phyloP scores from a whole-genome alignment of 64 coral and sea anemone species.

The Astreopora myriophthalma region DNA sequence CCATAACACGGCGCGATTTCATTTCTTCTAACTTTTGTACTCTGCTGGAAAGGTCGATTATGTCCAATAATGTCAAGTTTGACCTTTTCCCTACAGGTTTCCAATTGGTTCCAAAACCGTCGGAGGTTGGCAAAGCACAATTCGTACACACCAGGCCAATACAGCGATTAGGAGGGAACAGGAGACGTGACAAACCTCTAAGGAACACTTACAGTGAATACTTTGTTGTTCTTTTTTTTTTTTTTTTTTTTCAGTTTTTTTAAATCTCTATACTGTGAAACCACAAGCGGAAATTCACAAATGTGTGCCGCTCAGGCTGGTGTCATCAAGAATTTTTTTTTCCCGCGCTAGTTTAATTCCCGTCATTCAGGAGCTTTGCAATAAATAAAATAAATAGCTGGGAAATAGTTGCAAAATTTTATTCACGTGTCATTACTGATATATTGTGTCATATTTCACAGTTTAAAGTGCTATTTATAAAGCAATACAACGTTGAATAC shows the following conservation, averaged over 20 bases:
- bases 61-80: slow-evolving; percentile 43
- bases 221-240: not conserved
- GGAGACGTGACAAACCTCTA: not conserved
- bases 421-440: not conserved
- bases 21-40: slow-evolving; percentile 34
- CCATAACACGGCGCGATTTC: not conserved
- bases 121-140: not conserved
- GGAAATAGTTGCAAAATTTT: not conserved
- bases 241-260: not conserved
- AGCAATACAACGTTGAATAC: not conserved
- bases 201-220: not conserved
- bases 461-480: not conserved
- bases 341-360: not conserved
- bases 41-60: slow-evolving; percentile 22
- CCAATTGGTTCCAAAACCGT: slow-evolving; percentile 29
- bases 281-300: not conserved
- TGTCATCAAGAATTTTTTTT: not conserved
- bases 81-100: slow-evolving; percentile 10
- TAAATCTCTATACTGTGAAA: not conserved
- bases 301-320: not conserved
- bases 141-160: not conserved
- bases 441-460: not conserved
- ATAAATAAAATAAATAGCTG: not conserved
- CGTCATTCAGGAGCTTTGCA: not conserved
- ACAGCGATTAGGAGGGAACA: not conserved